A percentile compares a stretch with the other conserved stretches of the same genome.
phyloP scores from a whole-genome alignment of 2,113 vertebrate genomes.

The Stigmatopora argus region DNA sequence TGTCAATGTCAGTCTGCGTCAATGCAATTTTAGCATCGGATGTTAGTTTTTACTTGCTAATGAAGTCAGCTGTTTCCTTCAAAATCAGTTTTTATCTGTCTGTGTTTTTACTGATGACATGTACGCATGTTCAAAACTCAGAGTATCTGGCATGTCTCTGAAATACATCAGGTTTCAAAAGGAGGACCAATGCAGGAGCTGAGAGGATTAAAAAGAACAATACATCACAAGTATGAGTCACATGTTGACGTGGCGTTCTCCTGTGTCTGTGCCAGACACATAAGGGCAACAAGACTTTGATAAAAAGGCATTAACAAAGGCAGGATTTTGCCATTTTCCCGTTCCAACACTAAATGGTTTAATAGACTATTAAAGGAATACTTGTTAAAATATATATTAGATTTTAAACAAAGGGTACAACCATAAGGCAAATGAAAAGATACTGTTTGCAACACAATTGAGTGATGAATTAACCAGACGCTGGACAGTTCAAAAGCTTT shows the following conservation, averaged over 20 bases:
- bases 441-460: background rate
- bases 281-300: constrained; percentile 26
- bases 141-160: background rate
- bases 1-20: constrained; percentile 17
- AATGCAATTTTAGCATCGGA: constrained; percentile 8
- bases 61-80: constrained; percentile 10
- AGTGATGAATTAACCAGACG: constrained; percentile 6
- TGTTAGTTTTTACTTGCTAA: constrained; percentile 5
- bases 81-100: background rate
- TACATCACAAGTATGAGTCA: constrained; percentile 69
- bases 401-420: background rate
- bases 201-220: constrained; percentile 1
- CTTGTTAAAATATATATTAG: constrained; percentile 6
- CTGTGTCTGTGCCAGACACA: constrained; percentile 56
- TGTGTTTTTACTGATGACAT: constrained; percentile 5
- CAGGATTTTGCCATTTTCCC: background rate
- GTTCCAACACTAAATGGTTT: background rate
- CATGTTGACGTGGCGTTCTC: constrained; percentile 51
- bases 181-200: constrained; percentile 15
- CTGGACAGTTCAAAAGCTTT: constrained; percentile 13
- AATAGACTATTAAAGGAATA: constrained; percentile 4
- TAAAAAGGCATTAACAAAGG: background rate
- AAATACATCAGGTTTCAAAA: constrained; percentile 4
- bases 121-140: background rate
- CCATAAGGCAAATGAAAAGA: background rate